Evolutionary conservation across 2,797 vertebrate genomes (phyloP), one percentile per base, ranked within the genome.

Genomic region (Sebastes glaucus): DNA sequence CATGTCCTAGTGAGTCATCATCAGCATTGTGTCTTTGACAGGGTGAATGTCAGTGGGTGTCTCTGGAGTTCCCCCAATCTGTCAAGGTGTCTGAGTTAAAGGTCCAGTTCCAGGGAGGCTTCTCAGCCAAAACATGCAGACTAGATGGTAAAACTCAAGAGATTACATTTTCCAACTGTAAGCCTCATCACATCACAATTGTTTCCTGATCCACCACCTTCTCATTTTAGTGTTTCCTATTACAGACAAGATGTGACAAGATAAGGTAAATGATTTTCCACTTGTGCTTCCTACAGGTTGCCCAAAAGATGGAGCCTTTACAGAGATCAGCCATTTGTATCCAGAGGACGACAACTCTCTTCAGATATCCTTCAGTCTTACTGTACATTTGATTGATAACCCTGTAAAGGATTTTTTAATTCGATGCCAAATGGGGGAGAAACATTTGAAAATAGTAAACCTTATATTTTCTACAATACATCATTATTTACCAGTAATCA

Each of bases 51-150:
- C 98, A 99, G 91, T 99, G 99, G 98, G 95, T 99, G 89, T 73
- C 80, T 18, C 82, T 99, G 82, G 95, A 97, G 62, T 99, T 99
- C 80, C 97, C 98, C 0, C 77, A 92, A 42, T 68, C 95, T 0
- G 95, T 98, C 56, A 94, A 52, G 32, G 80, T 97, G 33, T 97
- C 96, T 0, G 93, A 95, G 77, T 81, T 99, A 60, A 96, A 96
- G 62, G 66, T 99, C 75, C 98, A 99, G 73, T 99, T 99, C 93
- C 99, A 99, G 84, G 99, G 98, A n/a, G 99, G 98, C 7, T 99
- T 99, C 82, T 96, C 97, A 14, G 96, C 97, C 38, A 96, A 89
- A 81, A 85, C 94, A 1, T 98, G 97, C 92, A 93, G 85, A 49
- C 83, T 99, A 82, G 94, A 98, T 96, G 99, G 99, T 99, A 95